phyloP scores from a whole-genome alignment of 2,888 invertebrate species.

The Cephus pygmeus region DNA sequence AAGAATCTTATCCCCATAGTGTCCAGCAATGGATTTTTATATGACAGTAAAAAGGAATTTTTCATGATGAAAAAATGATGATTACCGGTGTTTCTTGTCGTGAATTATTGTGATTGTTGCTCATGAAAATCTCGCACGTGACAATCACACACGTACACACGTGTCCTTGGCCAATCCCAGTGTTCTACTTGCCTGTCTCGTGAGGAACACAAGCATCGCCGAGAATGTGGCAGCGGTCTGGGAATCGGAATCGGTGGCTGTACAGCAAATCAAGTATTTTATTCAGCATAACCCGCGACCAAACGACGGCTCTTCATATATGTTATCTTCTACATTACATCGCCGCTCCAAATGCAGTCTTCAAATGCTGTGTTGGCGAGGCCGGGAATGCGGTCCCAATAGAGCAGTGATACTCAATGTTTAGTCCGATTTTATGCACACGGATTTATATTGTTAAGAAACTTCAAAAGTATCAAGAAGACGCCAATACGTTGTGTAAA shows the following conservation, averaged over 20 bases:
- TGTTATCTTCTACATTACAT: conserved; percentile 57
- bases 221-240: conserved; percentile 23
- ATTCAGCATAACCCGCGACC: conserved; percentile 49
- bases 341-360: conserved; percentile 60
- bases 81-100: too few species aligned
- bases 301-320: conserved; percentile 59
- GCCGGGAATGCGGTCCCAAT: conserved; percentile 54
- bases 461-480: too few species aligned
- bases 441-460: not conserved
- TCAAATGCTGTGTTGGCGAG: conserved; percentile 47
- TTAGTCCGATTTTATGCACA: not conserved
- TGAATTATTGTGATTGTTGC: too few species aligned
- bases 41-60: too few species aligned
- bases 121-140: too few species aligned
- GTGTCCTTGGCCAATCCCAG: not conserved
- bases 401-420: conserved; percentile 55
- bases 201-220: not conserved
- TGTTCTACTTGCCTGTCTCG: not conserved
- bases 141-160: too few species aligned
- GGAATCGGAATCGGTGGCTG: conserved; percentile 24
- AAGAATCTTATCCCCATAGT: too few species aligned
- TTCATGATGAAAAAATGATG: too few species aligned
- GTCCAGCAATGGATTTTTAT: too few species aligned
- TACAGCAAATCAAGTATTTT: conserved; percentile 60
- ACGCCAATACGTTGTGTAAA: too few species aligned